These are phyloP conservation scores for Vandiemenella viatica DNA, from an alignment of 2,888 invertebrate genomes.

Conservation along the genomic window DNA sequence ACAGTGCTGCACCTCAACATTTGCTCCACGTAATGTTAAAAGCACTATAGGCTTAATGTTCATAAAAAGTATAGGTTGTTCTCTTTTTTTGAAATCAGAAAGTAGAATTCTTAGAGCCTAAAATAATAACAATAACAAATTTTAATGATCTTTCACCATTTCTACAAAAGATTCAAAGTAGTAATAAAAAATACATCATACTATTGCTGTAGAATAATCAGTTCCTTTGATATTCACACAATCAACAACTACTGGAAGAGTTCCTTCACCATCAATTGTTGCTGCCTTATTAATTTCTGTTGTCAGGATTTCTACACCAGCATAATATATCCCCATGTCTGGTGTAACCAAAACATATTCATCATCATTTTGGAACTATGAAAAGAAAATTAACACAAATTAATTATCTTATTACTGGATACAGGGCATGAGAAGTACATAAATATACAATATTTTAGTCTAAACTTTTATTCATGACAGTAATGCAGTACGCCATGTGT, in stretches of 20 bases:
- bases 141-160: neutral
- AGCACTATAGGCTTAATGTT: constrained; percentile 24
- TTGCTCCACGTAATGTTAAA: constrained; percentile 3
- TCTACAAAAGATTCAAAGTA: neutral
- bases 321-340: constrained; percentile 51
- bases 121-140: constrained; percentile 15
- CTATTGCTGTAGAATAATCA: constrained; percentile 53
- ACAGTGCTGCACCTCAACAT: constrained; percentile 7
- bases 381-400: too few species aligned
- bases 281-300: constrained; percentile 38
- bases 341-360: constrained; percentile 45
- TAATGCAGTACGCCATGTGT: neutral
- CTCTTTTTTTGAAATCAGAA: constrained; percentile 35
- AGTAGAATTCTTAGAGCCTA: constrained; percentile 43
- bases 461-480: neutral
- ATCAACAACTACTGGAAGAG: constrained; percentile 43
- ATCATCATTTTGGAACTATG: constrained; percentile 17
- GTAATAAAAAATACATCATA: constrained; percentile 20
- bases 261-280: constrained; percentile 28
- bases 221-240: constrained; percentile 45
- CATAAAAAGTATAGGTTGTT: constrained; percentile 35
- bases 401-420: too few species aligned
- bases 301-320: constrained; percentile 49
- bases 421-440: too few species aligned
- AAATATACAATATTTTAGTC: neutral